Evolutionary conservation across 2,797 vertebrate species (phyloP).

Genomic region (Channallabes apus): DNA sequence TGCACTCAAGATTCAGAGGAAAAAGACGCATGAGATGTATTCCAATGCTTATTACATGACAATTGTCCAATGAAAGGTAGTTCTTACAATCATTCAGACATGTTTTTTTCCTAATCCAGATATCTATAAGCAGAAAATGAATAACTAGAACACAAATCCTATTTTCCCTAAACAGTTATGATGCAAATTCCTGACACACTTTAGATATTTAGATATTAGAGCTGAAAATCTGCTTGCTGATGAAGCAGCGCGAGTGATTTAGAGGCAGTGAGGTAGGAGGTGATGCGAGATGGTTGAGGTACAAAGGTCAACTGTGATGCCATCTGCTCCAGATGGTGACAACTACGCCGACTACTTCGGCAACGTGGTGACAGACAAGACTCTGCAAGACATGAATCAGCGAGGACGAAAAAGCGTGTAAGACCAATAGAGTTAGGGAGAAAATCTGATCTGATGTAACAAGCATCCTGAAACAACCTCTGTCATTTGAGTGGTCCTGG

Average conservation of each 20-base stretch:
- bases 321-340: conserved; percentile 20
- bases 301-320: not conserved
- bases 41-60: not conserved
- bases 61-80: not conserved
- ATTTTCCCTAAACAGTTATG: not conserved
- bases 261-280: conserved; percentile 11
- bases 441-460: not conserved
- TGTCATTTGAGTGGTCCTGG: not conserved
- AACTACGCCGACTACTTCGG: not conserved
- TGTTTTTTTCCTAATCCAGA: not conserved
- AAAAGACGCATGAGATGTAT: not conserved
- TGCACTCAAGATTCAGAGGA: not conserved
- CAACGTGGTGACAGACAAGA: conserved; percentile 24
- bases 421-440: not conserved
- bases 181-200: not conserved
- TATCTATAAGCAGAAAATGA: not conserved
- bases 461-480: not conserved
- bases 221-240: not conserved
- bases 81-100: not conserved
- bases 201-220: not conserved
- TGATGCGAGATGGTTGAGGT: not conserved
- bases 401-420: not conserved
- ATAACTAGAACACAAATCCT: not conserved
- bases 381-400: conserved; percentile 15
- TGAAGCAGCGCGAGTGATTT: too few relatives aligned